These are phyloP conservation scores for Apantesis nais DNA, from an alignment of 2,888 invertebrate species.

Conservation along the genomic window DNA sequence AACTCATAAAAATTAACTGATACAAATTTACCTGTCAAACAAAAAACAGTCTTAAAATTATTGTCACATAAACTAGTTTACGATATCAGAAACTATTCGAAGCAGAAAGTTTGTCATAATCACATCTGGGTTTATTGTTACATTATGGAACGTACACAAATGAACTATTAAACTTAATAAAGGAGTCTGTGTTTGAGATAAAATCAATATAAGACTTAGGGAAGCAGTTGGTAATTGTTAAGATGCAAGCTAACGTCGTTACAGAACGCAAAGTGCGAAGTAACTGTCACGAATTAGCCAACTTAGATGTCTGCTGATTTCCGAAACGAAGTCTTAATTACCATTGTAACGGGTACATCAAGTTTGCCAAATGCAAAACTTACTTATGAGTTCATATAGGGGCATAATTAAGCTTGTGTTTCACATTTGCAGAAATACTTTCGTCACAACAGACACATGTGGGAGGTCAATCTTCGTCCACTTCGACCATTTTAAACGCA, in stretches of 20 bases:
- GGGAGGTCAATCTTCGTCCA: too few species aligned
- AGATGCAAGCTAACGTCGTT: conserved; percentile 4
- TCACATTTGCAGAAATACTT: neutral
- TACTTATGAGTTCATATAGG: neutral
- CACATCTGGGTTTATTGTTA: conserved; percentile 19
- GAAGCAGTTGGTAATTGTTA: neutral
- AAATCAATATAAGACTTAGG: conserved; percentile 12
- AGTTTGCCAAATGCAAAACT: neutral
- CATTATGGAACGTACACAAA: conserved; percentile 10
- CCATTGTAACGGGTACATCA: neutral
- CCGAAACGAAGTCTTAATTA: neutral
- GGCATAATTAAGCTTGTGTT: neutral
- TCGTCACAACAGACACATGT: neutral
- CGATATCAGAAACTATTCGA: neutral
- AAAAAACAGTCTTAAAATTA: neutral
- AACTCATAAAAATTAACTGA: neutral
- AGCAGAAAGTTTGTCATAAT: conserved; percentile 10
- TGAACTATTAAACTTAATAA: conserved; percentile 5
- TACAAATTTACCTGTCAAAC: neutral
- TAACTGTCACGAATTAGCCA: neutral
- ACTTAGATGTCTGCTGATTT: conserved; percentile 2
- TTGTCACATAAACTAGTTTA: neutral
- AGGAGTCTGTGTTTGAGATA: conserved; percentile 9
- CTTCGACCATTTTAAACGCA: too few species aligned
- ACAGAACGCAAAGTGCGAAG: neutral